Conservation (phyloP, 2,797 vertebrate genomes). For the Caiman crocodilus region DNA sequence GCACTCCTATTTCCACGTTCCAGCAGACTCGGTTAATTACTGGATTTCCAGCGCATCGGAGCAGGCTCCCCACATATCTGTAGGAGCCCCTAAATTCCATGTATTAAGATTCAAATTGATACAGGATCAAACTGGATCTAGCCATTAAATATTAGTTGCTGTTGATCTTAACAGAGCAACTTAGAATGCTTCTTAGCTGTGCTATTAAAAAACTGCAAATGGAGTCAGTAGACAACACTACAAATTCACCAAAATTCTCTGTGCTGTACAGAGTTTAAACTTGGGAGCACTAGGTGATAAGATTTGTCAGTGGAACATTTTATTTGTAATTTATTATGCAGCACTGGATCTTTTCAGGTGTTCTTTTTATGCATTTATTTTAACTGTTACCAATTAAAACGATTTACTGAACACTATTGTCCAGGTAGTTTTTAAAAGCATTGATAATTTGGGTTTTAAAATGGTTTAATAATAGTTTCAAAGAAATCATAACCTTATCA, state of each 20-base stretch:
- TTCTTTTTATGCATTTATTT: slow-evolving; percentile 9
- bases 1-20: too few species aligned
- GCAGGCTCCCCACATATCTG: too few species aligned
- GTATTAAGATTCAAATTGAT: too few species aligned
- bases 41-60: too few species aligned
- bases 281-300: not conserved
- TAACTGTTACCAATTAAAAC: slow-evolving; percentile 33
- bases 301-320: slow-evolving; percentile 2
- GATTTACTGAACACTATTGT: not conserved
- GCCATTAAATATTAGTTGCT: not conserved
- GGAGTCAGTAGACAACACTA: not conserved
- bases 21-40: too few species aligned
- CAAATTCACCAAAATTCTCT: not conserved
- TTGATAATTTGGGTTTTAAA: not conserved
- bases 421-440: too few species aligned
- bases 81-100: too few species aligned
- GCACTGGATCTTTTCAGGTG: not conserved
- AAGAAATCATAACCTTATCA: not conserved
- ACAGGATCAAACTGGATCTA: too few species aligned
- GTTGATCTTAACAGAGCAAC: not conserved
- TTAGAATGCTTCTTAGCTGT: not conserved
- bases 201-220: not conserved
- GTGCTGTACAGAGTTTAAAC: not conserved
- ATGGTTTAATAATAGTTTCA: not conserved
- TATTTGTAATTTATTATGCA: slow-evolving; percentile 13